Conservation (phyloP, 30 jellyfish, hydroid and myxozoan genomes). For the Morbakka virulenta region DNA sequence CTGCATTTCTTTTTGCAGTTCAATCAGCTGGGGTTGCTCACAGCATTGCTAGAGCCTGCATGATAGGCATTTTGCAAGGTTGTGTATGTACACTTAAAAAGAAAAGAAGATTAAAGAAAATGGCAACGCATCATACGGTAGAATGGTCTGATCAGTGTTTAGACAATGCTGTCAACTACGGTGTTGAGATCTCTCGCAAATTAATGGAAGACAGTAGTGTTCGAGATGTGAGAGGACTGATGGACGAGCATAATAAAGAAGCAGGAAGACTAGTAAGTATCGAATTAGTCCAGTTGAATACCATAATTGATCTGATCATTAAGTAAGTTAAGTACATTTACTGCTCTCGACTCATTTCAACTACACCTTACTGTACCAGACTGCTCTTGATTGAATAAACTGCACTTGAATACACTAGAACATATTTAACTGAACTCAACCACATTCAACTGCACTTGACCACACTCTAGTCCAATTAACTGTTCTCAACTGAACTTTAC, state of each 20-base stretch:
- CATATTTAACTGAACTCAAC: too few relatives aligned
- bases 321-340: too few relatives aligned
- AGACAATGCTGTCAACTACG: slow-evolving; percentile 60
- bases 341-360: too few relatives aligned
- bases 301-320: too few relatives aligned
- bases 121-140: slow-evolving; percentile 52
- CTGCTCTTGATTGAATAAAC: too few relatives aligned
- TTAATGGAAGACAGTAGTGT: slow-evolving; percentile 60
- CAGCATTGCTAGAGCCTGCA: slow-evolving; percentile 56
- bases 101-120: slow-evolving; percentile 59
- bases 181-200: slow-evolving; percentile 55
- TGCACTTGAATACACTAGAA: too few relatives aligned
- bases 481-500: too few relatives aligned
- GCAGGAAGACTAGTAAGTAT: slow-evolving; percentile 75
- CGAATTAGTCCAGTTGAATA: too few relatives aligned
- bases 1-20: slow-evolving; percentile 69
- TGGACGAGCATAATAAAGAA: slow-evolving; percentile 72
- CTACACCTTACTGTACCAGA: too few relatives aligned
- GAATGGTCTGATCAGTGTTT: slow-evolving; percentile 78
- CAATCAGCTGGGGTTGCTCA: slow-evolving; percentile 81
- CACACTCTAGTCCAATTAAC: too few relatives aligned
- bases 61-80: slow-evolving; percentile 40
- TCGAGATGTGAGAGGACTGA: slow-evolving; percentile 54
- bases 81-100: slow-evolving; percentile 55
- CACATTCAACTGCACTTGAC: too few relatives aligned